Evolutionary conservation across 2,888 invertebrate species (phyloP), one percentile per base, ranked within the genome.

Genomic region (Heliconius sara): DNA sequence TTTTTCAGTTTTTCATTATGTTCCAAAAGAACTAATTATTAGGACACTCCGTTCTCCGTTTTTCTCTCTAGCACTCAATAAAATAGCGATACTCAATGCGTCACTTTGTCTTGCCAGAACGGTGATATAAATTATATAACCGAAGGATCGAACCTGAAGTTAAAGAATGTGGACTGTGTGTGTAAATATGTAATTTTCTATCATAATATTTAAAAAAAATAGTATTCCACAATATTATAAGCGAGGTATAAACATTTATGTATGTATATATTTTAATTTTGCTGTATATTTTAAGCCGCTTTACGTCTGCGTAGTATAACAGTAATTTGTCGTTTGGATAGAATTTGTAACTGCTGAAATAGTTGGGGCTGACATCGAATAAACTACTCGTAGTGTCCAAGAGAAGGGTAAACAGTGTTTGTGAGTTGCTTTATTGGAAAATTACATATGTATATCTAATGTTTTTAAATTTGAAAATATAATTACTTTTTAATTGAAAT

Each of bases 361-460:
- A 75, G 75, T 75, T 65, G 63, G 74, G 10, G 75, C 75, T 75
- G 75, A 75, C 65, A 65, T 75, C 75, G 65, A 27, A 75, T 75
- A 65, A 75, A 65, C 75, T 75, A 57, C 72, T 73, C 30, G 57
- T 60, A 75, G 75, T 65, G 65, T 65, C 63, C 27, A 65, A 39
- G 75, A 75, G 65, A 65, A 75, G 75, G 75, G 75, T 75, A 75
- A 65, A 65, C 27, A 63, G 27, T 57, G n/a, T 73, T 57, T n/a
- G 57, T 57, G 34, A 73, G 57, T 34, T 73, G 57, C 6, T 52
- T n/a, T 60, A 57, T 34, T 73, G 57, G 72, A 73, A 57, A 73
- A 73, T 73, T 34, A 73, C 13, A 34, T 60, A 34, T 27, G 27
- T 27, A 27, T 27, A 27, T 34, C 1, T 16, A 30, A 30, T 72